A percentile compares a stretch with the other conserved stretches of the same genome.
Conservation (phyloP, 2,888 invertebrate genomes). For the Agrotis ipsilon region DNA sequence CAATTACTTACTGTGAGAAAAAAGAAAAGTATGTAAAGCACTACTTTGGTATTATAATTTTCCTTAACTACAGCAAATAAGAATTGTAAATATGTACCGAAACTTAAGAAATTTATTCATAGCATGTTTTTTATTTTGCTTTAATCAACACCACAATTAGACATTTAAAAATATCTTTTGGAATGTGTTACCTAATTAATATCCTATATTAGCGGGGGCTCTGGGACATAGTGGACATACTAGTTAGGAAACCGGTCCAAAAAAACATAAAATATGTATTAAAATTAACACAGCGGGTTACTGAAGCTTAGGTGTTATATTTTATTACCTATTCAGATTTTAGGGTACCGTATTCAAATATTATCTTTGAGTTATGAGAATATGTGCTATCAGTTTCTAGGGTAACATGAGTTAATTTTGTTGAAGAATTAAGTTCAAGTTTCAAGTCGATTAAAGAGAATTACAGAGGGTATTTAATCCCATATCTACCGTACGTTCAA, state of each 20-base stretch:
- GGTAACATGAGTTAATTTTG: not conserved
- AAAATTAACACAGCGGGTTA: conserved; percentile 60
- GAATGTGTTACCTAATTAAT: conserved; percentile 58
- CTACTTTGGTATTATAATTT: conserved; percentile 42
- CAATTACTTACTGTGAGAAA: conserved; percentile 21
- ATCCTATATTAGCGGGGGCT: conserved; percentile 30
- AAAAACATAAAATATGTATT: conserved; percentile 53
- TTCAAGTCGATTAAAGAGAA: too few species aligned
- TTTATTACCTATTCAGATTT: conserved; percentile 55
- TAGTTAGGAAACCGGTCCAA: conserved; percentile 33
- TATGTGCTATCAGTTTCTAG: not conserved
- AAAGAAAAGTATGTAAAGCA: not conserved
- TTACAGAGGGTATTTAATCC: too few species aligned
- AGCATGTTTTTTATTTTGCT: conserved; percentile 28
- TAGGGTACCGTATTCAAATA: conserved; percentile 15
- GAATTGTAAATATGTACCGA: conserved; percentile 40
- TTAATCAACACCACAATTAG: conserved; percentile 51
- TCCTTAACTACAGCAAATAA: conserved; percentile 28
- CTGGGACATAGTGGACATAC: conserved; percentile 4
- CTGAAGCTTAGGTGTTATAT: conserved; percentile 58
- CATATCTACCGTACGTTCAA: too few species aligned
- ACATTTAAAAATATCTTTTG: conserved; percentile 41
- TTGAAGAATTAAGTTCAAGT: not conserved
- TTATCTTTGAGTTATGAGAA: not conserved
- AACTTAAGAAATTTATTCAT: conserved; percentile 46